Evolutionary conservation across 2,888 invertebrate species (phyloP).

Genomic region (Nymphalis urticae): DNA sequence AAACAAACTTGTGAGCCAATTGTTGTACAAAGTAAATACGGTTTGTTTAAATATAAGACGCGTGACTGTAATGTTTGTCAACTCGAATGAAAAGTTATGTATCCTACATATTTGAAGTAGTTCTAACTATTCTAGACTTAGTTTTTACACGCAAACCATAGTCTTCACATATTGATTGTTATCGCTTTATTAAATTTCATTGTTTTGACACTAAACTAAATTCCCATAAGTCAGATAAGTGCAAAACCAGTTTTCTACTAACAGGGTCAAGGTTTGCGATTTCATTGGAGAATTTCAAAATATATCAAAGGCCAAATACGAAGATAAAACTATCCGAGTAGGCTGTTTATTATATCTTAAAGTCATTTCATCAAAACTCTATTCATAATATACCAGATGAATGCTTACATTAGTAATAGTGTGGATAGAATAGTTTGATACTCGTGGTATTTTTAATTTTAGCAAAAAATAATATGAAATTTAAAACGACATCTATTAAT

Average conservation of each 20-base stretch:
- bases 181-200: not conserved
- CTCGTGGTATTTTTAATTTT: too few species aligned
- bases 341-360: constrained; percentile 15
- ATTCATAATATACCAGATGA: not conserved
- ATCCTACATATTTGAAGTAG: too few species aligned
- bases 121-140: too few species aligned
- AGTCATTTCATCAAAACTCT: not conserved
- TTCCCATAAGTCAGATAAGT: constrained; percentile 13
- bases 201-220: constrained; percentile 6
- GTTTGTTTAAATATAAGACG: constrained; percentile 25
- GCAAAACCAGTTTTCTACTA: constrained; percentile 23
- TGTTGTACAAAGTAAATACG: constrained; percentile 26
- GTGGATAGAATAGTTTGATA: too few species aligned
- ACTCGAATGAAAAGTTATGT: constrained; percentile 9
- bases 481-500: too few species aligned
- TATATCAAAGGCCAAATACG: constrained; percentile 18
- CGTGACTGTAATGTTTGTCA: constrained; percentile 27
- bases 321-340: constrained; percentile 18
- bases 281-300: constrained; percentile 30
- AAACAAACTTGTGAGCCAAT: constrained; percentile 28
- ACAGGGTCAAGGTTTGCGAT: constrained; percentile 34
- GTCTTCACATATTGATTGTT: too few species aligned
- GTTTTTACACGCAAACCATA: too few species aligned
- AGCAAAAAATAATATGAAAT: too few species aligned
- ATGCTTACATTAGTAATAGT: not conserved